Conservation (phyloP, 1,140 invertebrate genomes). For the Rhagoletis pomonella region DNA sequence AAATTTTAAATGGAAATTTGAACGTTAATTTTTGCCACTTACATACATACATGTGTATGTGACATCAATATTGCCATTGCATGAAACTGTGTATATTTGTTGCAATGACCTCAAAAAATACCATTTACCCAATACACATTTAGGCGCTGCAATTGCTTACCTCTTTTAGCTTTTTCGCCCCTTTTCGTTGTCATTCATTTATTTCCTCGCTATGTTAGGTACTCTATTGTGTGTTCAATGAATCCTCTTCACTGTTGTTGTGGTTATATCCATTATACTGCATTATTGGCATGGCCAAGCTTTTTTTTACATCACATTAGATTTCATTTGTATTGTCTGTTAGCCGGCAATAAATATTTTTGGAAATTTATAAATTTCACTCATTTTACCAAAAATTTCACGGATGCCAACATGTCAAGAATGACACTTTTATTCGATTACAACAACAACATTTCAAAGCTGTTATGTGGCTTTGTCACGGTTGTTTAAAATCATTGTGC, state of each 20-base stretch:
- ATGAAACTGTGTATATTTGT: conserved; percentile 3
- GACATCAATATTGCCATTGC: conserved; percentile 4
- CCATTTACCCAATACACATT: neutral
- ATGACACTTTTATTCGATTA: too few relatives aligned
- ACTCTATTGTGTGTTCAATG: neutral
- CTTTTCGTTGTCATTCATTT: neutral
- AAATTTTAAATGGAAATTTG: neutral
- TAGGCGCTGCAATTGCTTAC: neutral
- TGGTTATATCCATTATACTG: neutral
- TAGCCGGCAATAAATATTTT: too few relatives aligned
- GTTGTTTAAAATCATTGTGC: neutral
- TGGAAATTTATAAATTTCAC: too few relatives aligned
- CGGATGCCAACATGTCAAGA: neutral
- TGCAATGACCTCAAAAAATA: conserved; percentile 7
- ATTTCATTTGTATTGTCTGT: too few relatives aligned
- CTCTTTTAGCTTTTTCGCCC: too few relatives aligned
- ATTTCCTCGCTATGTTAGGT: neutral
- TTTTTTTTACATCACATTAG: too few relatives aligned
- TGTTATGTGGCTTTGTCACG: neutral
- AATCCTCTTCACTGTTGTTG: neutral
- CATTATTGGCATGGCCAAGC: neutral
- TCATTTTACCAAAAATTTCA: too few relatives aligned
- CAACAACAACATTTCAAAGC: neutral
- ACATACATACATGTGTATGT: neutral
- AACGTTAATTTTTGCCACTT: too few relatives aligned